Base-by-base conservation (phyloP, 2,888 invertebrate genomes). In the Apamea crenata region DNA sequence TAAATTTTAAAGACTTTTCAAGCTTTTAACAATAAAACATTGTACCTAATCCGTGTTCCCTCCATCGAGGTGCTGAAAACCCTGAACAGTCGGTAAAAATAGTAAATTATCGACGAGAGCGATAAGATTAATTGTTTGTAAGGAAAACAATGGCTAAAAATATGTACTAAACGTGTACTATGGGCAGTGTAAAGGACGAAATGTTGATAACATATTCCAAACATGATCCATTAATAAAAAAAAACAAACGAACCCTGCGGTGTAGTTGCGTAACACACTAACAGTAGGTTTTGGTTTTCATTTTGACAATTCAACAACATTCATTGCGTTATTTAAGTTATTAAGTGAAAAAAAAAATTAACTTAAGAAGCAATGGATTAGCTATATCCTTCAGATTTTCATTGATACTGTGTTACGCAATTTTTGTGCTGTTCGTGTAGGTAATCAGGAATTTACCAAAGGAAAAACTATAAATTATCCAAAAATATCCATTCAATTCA, bases 121-220 rank as follows among this genome's bases (percentile, higher is more conserved):
- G 80, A 80, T 80, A 53, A 80, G 83, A 83, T 80, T 61, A 78
- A 59, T 25, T 25, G 67, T 44, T 6, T 44, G n/a, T 2, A 59
- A 78, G 80, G 80, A 80, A 83, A 80, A 83, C 14, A n/a, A 61
- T 53, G n/a, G 16, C 6, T 16, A 50, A 50, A 83, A 77, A n/a
- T 59, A 59, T 77, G 16, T 36, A 18, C 21, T 25, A 12, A 32
- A 32, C 29, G 29, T 36, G 61, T 77, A 25, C 16, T 36, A 21
- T 25, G 25, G 8, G 25, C 16, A 36, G 18, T 10, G 0, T 1
- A 36, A n/a, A 47, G 1, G 14, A 76, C 53, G 29, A 5, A 25
- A 21, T 66, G 8, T 29, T 25, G 25, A 21, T 65, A 14, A 18
- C 7, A 18, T 29, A 5, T 75, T 44, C 16, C 8, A 53, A 32